A percentile compares a stretch with the other conserved stretches of the same genome.
Conservation (phyloP, 2,888 invertebrate genomes). For the Mythimna loreyi region DNA sequence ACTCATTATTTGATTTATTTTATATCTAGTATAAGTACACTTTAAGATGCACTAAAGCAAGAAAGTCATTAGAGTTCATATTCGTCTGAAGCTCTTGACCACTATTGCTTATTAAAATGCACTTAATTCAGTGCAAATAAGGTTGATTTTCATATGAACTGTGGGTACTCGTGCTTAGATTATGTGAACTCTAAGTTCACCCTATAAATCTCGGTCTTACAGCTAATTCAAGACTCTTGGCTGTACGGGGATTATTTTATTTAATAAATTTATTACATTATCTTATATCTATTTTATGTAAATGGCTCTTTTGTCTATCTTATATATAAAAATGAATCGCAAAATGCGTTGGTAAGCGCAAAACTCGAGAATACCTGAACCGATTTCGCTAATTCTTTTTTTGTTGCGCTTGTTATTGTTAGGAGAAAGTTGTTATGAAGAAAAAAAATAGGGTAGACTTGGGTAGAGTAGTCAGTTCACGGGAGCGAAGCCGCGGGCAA, state of each 20-base stretch:
- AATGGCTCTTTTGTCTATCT: no score
- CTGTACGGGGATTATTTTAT: neutral
- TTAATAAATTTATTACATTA: no score
- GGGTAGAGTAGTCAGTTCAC: no score
- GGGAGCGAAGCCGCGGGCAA: no score
- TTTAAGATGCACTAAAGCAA: neutral
- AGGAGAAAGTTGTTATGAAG: no score
- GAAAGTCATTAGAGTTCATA: neutral
- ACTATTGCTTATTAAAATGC: neutral
- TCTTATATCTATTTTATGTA: no score
- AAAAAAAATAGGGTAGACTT: no score
- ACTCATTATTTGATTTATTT: slow-evolving; percentile 7
- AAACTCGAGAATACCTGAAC: no score
- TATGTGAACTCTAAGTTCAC: neutral
- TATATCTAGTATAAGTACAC: neutral
- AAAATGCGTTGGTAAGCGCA: no score
- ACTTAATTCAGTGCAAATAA: neutral
- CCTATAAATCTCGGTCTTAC: neutral
- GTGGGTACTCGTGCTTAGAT: neutral
- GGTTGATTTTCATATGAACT: neutral
- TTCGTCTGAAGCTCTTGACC: neutral
- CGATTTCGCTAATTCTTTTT: no score
- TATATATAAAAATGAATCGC: no score
- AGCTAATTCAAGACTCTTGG: neutral
- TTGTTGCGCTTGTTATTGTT: no score